Percentiles rank a stretch among this genome's conserved stretches.
Evolutionary conservation across 2,113 vertebrate genomes (phyloP).

Genomic region (Opisthocomus hoazin): DNA sequence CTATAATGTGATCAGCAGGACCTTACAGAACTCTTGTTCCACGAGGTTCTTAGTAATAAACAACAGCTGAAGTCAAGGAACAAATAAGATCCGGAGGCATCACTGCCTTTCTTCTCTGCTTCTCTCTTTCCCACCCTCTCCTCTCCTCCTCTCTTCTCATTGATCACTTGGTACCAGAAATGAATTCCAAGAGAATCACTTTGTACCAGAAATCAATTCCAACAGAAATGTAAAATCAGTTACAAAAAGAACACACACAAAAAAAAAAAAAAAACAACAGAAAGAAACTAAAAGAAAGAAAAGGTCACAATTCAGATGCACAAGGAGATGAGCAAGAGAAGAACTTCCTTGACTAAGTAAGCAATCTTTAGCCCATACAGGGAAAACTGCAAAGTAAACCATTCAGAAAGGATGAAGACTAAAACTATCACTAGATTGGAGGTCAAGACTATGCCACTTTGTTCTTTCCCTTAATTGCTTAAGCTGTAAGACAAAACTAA

Average conservation of each 20-base stretch:
- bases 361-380: not conserved
- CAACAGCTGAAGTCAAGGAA: not conserved
- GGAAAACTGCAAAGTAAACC: not conserved
- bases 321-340: not conserved
- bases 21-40: not conserved
- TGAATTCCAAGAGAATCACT: not conserved
- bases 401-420: not conserved
- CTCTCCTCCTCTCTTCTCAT: not conserved
- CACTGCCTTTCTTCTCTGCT: not conserved
- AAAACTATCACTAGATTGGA: not conserved
- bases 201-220: not conserved
- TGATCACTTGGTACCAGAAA: not conserved
- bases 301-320: not conserved
- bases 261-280: not conserved
- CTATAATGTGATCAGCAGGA: not conserved
- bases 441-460: not conserved
- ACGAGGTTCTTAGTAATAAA: not conserved
- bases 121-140: rapidly evolving
- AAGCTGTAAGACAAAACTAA: not conserved
- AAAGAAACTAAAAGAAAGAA: not conserved
- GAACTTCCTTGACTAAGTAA: not conserved
- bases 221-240: not conserved
- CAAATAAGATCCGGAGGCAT: not conserved
- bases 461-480: not conserved
- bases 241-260: not conserved